Conservation (phyloP, 2,113 vertebrate genomes). For the Oreochromis aureus region DNA sequence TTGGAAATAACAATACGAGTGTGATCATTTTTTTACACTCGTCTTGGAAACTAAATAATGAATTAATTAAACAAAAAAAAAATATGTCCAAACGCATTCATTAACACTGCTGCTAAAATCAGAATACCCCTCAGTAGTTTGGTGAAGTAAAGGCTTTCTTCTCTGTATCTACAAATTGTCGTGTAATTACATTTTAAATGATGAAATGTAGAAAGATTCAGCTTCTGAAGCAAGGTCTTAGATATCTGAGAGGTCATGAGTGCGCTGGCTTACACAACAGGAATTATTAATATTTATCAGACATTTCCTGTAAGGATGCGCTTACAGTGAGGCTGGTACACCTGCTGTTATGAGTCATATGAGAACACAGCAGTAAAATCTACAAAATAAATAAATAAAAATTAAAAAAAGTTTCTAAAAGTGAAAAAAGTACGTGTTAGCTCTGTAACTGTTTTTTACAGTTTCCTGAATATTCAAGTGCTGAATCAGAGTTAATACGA, state of each 20-base stretch:
- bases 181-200: neutral
- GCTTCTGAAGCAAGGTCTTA: neutral
- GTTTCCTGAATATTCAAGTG: neutral
- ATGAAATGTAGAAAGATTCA: neutral
- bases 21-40: neutral
- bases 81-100: neutral
- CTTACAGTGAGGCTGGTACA: neutral
- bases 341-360: neutral
- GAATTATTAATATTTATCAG: neutral
- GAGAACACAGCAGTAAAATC: neutral
- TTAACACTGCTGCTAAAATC: neutral
- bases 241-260: neutral
- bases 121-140: neutral
- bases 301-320: neutral
- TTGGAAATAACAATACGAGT: neutral
- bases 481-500: neutral
- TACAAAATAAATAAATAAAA: neutral
- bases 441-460: neutral
- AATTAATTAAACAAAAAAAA: neutral
- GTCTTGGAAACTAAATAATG: neutral
- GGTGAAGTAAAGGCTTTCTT: neutral
- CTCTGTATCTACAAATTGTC: neutral
- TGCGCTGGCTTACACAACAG: neutral
- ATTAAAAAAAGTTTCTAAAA: neutral
- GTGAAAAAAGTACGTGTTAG: neutral